Evolutionary conservation across 2,888 invertebrate genomes (phyloP), one percentile per base, ranked within the genome.

Genomic region (Eupithecia pulchellata): DNA sequence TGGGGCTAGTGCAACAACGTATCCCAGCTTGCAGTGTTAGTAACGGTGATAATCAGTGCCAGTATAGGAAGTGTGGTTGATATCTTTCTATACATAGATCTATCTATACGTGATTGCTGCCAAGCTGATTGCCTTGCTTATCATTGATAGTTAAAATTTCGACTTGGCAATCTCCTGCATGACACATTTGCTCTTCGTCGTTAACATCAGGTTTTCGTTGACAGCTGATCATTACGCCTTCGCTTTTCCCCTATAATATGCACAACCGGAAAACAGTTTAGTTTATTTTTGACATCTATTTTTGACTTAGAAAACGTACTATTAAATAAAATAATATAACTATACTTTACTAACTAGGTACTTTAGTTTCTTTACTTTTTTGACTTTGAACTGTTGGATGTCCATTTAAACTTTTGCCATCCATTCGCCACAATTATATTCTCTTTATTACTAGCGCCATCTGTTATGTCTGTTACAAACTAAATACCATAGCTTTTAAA

Each of bases 51-150:
- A 52, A 52, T 25, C 20, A 52, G 52, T 25, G 52, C 52, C 25
- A 25, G 4, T 0, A 17, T 25, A 52, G 52, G 52, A 52, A 52
- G 52, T 52, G 1, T 4, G 11, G 25, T 4, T 0, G 11, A 34
- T 34, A 34, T 34, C 13, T 3, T 13, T 25, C 9, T 25, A 39
- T 14, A 2, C 4, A 52, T 47, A 4, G 13, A 36, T 36, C 39
- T 47, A 47, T 47, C 20, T 25, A 11, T 25, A 47, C 25, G 52
- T 52, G 52, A 52, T 52, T 25, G 52, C 52, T 52, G 52, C 52
- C 52, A 52, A 52, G 25, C 52, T 13, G 52, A 52, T 52, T 25
- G 52, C 52, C 25, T 9, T 20, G 52, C 52, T 11, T 25, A 52
- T 52, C 52, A 52, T 25, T 52, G 52, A 52, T 52, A 6, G 52